These are phyloP conservation scores for Eristalinus aeneus DNA, from an alignment of 2,888 invertebrate species.

Conservation along the genomic window DNA sequence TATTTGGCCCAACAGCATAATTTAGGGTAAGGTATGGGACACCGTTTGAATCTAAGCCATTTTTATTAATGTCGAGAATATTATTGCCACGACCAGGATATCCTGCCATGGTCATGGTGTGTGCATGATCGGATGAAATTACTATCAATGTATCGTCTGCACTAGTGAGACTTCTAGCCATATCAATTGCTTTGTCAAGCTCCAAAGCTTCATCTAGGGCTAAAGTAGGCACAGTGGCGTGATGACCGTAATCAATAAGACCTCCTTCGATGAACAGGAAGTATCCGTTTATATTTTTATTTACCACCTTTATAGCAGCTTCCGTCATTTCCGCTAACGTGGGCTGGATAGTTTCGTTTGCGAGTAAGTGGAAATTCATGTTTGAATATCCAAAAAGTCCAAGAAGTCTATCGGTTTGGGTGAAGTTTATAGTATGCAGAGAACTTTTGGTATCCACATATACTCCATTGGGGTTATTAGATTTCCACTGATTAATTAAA, in stretches of 20 bases:
- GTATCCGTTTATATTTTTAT: constrained; percentile 83
- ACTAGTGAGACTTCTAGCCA: constrained; percentile 83
- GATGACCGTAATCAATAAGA: constrained; percentile 89
- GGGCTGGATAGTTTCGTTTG: constrained; percentile 82
- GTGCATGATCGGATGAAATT: constrained; percentile 89
- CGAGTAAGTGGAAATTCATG: constrained; percentile 82
- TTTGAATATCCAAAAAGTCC: constrained; percentile 82
- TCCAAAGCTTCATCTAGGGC: constrained; percentile 90
- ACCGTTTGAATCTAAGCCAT: constrained; percentile 73
- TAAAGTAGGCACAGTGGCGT: constrained; percentile 84
- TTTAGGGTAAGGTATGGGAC: constrained; percentile 85
- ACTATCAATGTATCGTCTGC: constrained; percentile 89
- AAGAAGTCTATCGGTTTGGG: constrained; percentile 81
- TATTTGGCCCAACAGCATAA: constrained; percentile 86
- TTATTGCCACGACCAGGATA: constrained; percentile 84
- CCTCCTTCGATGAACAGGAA: constrained; percentile 85
- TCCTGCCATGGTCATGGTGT: constrained; percentile 88
- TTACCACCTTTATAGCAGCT: constrained; percentile 84
- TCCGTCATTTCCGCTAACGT: constrained; percentile 85
- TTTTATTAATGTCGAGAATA: constrained; percentile 81
- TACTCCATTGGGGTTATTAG: constrained; percentile 81
- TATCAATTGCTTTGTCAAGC: constrained; percentile 86
- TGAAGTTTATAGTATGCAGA: constrained; percentile 81
- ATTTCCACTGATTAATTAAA: constrained; percentile 85
- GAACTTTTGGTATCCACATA: constrained; percentile 84